A percentile compares a stretch with the other conserved stretches of the same genome.
phyloP scores from a whole-genome alignment of 2,113 vertebrate species.

The Natator depressus region DNA sequence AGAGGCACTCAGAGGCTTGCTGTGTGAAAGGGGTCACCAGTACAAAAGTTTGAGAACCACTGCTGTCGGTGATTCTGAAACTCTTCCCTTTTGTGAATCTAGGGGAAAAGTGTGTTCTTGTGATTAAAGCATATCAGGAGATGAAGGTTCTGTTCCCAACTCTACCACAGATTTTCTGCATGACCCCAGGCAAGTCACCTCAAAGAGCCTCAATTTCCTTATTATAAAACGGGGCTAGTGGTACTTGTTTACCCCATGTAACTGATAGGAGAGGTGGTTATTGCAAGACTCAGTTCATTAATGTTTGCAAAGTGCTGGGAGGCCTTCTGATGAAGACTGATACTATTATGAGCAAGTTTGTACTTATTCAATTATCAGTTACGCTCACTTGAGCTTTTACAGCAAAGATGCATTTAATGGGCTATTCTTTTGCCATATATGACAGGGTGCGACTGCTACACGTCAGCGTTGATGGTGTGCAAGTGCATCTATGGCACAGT shows the following conservation, averaged over 20 bases:
- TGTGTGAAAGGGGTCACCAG: too few relatives aligned
- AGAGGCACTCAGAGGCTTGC: too few relatives aligned
- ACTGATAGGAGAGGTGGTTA: neutral
- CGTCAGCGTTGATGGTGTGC: neutral
- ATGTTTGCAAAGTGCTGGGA: neutral
- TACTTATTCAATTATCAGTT: neutral
- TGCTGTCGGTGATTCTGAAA: neutral
- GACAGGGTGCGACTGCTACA: neutral
- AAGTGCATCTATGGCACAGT: fast-evolving
- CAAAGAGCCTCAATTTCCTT: neutral
- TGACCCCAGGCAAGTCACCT: neutral
- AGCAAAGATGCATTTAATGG: neutral
- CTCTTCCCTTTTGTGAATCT: neutral
- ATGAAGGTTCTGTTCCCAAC: neutral
- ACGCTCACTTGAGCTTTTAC: neutral
- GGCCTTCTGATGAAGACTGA: neutral
- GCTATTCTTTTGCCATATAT: neutral
- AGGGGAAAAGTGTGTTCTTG: neutral
- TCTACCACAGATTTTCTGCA: fast-evolving
- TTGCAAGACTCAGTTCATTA: neutral
- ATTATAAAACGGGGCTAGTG: neutral
- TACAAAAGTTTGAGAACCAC: too few relatives aligned
- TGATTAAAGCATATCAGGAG: neutral
- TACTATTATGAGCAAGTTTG: neutral
- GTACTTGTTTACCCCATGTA: neutral